Percentiles rank a stretch among this genome's conserved stretches.
Evolutionary conservation across 2,888 invertebrate species (phyloP).

Genomic region (Xanthorhoe spadicearia): DNA sequence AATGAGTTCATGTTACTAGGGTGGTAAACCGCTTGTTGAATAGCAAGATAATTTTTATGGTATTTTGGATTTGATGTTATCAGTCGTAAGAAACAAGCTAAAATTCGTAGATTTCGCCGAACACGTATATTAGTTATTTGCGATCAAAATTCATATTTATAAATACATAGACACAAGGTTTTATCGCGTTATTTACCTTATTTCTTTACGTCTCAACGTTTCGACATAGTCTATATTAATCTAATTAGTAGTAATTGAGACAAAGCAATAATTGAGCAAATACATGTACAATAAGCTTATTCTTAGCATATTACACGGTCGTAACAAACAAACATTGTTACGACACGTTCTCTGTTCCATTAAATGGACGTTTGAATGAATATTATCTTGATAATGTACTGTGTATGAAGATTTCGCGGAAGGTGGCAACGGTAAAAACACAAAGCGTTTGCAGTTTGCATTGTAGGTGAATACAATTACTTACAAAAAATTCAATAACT

Average conservation of each 20-base stretch:
- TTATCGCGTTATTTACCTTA: too few species aligned
- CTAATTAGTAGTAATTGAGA: background rate
- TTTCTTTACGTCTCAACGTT: too few species aligned
- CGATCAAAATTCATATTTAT: too few species aligned
- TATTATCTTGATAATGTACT: slow-evolving; percentile 29
- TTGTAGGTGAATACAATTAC: slow-evolving; percentile 20
- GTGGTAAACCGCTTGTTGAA: background rate
- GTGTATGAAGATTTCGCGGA: slow-evolving; percentile 36
- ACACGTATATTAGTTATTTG: too few species aligned
- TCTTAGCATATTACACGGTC: slow-evolving; percentile 15
- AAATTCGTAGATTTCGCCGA: background rate
- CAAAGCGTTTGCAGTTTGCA: slow-evolving; percentile 29
- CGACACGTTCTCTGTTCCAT: slow-evolving; percentile 34
- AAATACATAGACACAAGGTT: too few species aligned
- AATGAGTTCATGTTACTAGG: background rate
- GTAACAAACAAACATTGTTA: slow-evolving; percentile 13
- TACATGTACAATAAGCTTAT: background rate
- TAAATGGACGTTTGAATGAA: slow-evolving; percentile 35
- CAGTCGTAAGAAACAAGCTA: background rate
- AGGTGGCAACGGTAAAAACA: slow-evolving; percentile 34
- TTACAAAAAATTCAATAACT: slow-evolving; percentile 10
- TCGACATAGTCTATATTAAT: background rate
- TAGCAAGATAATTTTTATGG: background rate
- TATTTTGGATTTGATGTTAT: background rate
- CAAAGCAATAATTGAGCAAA: background rate